These are phyloP conservation scores for Halictus rubicundus DNA, from an alignment of 1,140 invertebrate species.

Conservation along the genomic window DNA sequence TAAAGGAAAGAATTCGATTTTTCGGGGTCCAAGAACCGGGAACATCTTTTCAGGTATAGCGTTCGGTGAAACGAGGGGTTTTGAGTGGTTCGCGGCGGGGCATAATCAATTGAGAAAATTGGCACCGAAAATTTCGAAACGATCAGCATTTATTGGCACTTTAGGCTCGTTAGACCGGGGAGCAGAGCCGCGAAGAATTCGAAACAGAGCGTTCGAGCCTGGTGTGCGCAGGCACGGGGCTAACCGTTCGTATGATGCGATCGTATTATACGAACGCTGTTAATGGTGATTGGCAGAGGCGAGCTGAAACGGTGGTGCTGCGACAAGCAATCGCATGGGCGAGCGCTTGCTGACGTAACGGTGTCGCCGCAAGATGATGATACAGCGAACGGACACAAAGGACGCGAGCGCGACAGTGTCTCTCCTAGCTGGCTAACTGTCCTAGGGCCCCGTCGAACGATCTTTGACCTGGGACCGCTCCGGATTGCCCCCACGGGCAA, in stretches of 20 bases:
- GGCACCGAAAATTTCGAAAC: neutral
- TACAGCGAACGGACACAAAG: neutral
- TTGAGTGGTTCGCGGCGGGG: no score
- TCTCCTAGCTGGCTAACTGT: neutral
- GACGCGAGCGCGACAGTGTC: neutral
- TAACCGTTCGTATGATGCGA: neutral
- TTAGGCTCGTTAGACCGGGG: neutral
- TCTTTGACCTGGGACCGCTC: no score
- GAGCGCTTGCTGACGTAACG: neutral
- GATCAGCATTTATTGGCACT: neutral
- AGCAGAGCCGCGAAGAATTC: neutral
- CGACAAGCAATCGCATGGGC: neutral
- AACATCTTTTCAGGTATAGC: no score
- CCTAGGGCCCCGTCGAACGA: neutral
- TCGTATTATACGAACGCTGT: neutral
- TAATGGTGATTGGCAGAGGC: conserved; percentile 1
- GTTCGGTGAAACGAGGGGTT: no score
- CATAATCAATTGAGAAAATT: no score
- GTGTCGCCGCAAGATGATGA: neutral
- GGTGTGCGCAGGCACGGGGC: neutral
- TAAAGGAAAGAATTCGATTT: no score
- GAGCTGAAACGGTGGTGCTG: neutral
- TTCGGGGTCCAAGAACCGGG: no score
- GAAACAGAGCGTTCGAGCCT: neutral
- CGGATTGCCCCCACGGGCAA: no score